Base-by-base conservation (phyloP, 2,797 vertebrate species). In the Pantherophis vulpinus region DNA sequence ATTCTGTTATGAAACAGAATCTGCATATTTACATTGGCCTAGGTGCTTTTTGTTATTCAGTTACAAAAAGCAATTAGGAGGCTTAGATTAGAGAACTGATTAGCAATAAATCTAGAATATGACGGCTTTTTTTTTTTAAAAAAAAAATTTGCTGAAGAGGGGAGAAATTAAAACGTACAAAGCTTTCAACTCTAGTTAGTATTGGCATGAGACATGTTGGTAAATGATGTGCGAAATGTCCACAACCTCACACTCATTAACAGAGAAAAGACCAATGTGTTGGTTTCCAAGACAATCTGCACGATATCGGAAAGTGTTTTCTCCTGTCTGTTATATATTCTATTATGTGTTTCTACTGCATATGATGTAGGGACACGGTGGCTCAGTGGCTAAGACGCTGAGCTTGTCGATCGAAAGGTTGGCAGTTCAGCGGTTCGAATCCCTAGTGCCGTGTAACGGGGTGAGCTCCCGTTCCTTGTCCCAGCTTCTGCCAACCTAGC, bases 1-100 rank as follows among this genome's bases (percentile, higher is more conserved):
- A 93, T 92, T 95, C 94, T 94, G 94, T 96, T 97, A 97, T 97
- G 96, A 97, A 96, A 96, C 91, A 92, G 91, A 97, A 95, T 95
- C 94, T 96, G 66, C 95, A 94, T 97, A 95, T 96, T 96, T 95
- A 94, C 95, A 95, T 94, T 96, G 95, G 90, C 88, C 95, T 94
- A 94, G 93, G 94, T 96, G 94, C 93, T 95, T 95, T 93, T 96
- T 23, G 97, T 89, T 94, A 96, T 97, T 96, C 94, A 92, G 92
- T 92, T 93, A 96, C 87, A 94, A 91, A 97, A 97, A 95, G 32
- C 93, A 96, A 97, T 97, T 97, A 96, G 51, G 91, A 93, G 95
- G 91, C 94, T 96, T 93, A 96, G 95, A 96, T 97, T 95, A 97
- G 94, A 95, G 96, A 95, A 94, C 94, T 95, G 94, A 97, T 94